A percentile compares a stretch with the other conserved stretches of the same genome.
Evolutionary conservation across 2,888 invertebrate genomes (phyloP).

Genomic region (Meloe dianella): DNA sequence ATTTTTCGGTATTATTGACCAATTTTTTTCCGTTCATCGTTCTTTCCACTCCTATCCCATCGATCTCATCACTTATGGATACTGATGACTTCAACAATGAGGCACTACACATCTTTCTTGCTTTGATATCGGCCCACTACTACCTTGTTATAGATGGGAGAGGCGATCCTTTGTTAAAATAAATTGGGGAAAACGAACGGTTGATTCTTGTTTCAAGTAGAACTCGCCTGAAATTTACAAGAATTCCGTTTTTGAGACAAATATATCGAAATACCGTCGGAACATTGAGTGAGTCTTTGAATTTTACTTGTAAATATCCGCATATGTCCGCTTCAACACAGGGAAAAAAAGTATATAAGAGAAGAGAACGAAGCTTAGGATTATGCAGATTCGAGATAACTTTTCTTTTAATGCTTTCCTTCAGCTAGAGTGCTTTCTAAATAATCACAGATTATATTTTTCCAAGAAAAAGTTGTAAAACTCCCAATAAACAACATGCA

Average conservation of each 20-base stretch:
- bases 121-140: conserved; percentile 46
- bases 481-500: conserved; percentile 20
- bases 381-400: conserved; percentile 59
- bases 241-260: background rate
- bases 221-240: conserved; percentile 8
- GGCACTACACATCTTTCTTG: conserved; percentile 46
- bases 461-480: conserved; percentile 11
- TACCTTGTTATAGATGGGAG: conserved; percentile 54
- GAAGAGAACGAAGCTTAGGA: conserved; percentile 49
- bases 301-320: conserved; percentile 59
- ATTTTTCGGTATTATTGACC: background rate
- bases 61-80: conserved; percentile 75
- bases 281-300: conserved; percentile 49
- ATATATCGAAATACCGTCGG: background rate
- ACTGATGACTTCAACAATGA: conserved; percentile 78
- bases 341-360: conserved; percentile 23
- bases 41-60: conserved; percentile 14
- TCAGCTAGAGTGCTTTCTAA: conserved; percentile 42
- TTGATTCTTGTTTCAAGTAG: conserved; percentile 5
- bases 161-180: conserved; percentile 57
- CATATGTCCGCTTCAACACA: conserved; percentile 50
- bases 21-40: background rate
- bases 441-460: conserved; percentile 34
- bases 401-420: conserved; percentile 59
- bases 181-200: conserved; percentile 52